Evolutionary conservation across 1,140 invertebrate species (phyloP).

Genomic region (Ceratosolen fusciceps): DNA sequence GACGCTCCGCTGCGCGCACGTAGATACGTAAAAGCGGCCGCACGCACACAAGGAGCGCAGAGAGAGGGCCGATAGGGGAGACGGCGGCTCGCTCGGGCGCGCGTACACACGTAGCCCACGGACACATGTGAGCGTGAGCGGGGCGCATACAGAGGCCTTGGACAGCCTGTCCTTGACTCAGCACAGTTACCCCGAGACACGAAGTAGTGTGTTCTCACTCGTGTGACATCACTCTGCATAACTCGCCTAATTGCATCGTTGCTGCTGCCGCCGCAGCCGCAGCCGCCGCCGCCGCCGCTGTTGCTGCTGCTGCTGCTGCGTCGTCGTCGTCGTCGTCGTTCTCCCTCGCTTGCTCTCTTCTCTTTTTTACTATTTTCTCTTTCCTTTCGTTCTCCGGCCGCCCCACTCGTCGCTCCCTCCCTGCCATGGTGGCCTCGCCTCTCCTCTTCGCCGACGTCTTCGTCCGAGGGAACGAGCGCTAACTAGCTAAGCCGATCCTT

Average conservation of each 20-base stretch:
- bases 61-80: conserved; percentile 9
- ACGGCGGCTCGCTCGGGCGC: background rate
- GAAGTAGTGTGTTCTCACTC: conserved; percentile 37
- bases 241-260: conserved; percentile 72
- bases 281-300: conserved; percentile 51
- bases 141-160: conserved; percentile 63
- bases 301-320: no score
- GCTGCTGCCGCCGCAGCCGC: conserved; percentile 36
- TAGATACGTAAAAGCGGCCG: no score
- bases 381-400: background rate
- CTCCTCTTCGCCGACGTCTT: conserved; percentile 10
- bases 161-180: conserved; percentile 70
- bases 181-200: conserved; percentile 69
- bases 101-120: background rate
- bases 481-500: conserved; percentile 30
- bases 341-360: conserved; percentile 9
- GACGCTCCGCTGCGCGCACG: no score
- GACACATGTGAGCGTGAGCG: conserved; percentile 18
- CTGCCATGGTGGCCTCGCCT: background rate
- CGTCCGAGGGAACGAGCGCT: conserved; percentile 20
- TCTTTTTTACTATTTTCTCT: conserved; percentile 12
- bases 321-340: no score
- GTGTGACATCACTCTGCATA: conserved; percentile 72
- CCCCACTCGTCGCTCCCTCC: background rate
- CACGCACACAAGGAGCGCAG: no score